Conservation (phyloP, 2,888 invertebrate genomes). For the Hypselothyrea guttata region DNA sequence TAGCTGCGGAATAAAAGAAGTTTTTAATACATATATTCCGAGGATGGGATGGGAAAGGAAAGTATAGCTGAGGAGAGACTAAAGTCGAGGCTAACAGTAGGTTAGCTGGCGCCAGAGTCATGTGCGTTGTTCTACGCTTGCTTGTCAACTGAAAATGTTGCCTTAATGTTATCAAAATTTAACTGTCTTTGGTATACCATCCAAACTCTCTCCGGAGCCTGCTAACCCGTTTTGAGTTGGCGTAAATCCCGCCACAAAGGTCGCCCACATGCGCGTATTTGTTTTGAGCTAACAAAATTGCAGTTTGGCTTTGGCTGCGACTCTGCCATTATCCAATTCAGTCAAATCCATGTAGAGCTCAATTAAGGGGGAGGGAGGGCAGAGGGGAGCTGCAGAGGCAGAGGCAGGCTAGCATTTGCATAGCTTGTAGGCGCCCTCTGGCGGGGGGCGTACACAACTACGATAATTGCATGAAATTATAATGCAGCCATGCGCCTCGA, state of each 20-base stretch:
- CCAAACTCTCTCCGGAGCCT: background rate
- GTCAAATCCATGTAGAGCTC: conserved; percentile 20
- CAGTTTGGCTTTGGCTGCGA: conserved; percentile 7
- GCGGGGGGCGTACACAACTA: conserved; percentile 24
- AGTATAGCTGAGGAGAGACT: conserved; percentile 51
- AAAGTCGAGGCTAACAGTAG: conserved; percentile 50
- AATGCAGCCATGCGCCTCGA: conserved; percentile 57
- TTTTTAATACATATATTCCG: conserved; percentile 58
- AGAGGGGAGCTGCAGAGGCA: background rate
- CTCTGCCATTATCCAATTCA: conserved; percentile 61
- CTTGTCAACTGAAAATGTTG: conserved; percentile 71
- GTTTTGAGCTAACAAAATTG: conserved; percentile 68
- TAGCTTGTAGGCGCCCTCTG: conserved; percentile 25
- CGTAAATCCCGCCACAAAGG: conserved; percentile 25
- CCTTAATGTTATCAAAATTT: conserved; percentile 51
- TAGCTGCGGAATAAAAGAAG: conserved; percentile 53
- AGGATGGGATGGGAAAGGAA: conserved; percentile 2
- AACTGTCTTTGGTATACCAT: conserved; percentile 14
- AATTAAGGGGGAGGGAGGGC: no score
- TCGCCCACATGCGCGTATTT: conserved; percentile 63
- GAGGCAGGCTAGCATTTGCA: conserved; percentile 44
- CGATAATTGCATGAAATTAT: conserved; percentile 77
- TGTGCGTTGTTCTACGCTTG: conserved; percentile 11
- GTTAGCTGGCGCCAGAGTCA: conserved; percentile 57
- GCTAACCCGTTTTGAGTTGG: background rate